These are phyloP conservation scores for Apomyelois bistriatella DNA, from an alignment of 2,888 invertebrate species.

Conservation along the genomic window DNA sequence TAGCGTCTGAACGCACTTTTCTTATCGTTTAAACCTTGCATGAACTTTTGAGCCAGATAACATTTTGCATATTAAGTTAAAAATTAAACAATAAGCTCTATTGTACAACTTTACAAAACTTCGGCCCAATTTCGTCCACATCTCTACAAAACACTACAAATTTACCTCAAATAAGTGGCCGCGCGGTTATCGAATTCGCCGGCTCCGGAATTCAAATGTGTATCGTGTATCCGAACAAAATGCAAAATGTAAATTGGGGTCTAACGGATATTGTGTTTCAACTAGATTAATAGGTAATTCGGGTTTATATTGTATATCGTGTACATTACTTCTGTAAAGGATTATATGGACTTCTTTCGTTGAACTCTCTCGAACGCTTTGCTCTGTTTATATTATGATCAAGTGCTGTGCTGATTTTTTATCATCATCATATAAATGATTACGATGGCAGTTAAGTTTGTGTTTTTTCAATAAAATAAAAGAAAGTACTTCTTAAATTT, in stretches of 20 bases:
- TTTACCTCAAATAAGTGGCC: slow-evolving; percentile 56
- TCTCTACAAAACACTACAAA: slow-evolving; percentile 58
- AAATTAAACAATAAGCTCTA: no score
- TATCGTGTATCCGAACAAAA: slow-evolving; percentile 31
- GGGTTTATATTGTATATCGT: neutral
- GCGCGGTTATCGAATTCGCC: slow-evolving; percentile 52
- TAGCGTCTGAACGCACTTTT: no score
- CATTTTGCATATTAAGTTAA: no score
- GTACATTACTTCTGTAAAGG: neutral
- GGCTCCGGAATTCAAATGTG: slow-evolving; percentile 29
- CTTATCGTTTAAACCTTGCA: no score
- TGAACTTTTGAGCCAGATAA: no score
- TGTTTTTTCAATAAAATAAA: no score
- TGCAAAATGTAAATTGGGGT: slow-evolving; percentile 13
- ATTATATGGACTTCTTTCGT: neutral
- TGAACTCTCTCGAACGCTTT: neutral
- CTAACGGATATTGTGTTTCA: slow-evolving; percentile 11
- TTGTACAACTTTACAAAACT: no score
- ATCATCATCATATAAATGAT: no score
- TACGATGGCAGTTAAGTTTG: no score
- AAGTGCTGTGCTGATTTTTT: no score
- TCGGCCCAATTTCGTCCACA: slow-evolving; percentile 49
- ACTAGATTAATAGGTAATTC: slow-evolving; percentile 13
- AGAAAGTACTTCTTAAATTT: no score
- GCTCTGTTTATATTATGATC: no score